Percentiles rank a stretch among this genome's conserved stretches.
Conservation (phyloP, 2,888 invertebrate species). For the Nomada ferruginata region DNA sequence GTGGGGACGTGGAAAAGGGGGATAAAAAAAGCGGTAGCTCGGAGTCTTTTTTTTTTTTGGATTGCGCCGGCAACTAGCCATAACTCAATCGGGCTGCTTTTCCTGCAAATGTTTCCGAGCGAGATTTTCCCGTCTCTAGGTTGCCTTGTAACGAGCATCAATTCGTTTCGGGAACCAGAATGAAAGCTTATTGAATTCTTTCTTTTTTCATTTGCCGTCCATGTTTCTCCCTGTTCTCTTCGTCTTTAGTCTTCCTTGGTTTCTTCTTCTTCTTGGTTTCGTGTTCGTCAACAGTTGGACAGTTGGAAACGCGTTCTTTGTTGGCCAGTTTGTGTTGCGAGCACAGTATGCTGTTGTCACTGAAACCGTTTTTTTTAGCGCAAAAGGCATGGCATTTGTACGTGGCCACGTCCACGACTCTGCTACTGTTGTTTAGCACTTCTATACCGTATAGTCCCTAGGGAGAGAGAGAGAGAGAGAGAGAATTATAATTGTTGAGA, state of each 20-base stretch:
- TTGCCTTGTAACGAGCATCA: conserved; percentile 42
- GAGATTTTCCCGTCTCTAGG: conserved; percentile 45
- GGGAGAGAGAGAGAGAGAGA: background rate
- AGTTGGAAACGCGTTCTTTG: conserved; percentile 4
- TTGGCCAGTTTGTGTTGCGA: background rate
- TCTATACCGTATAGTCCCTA: too few relatives aligned
- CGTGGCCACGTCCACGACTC: background rate
- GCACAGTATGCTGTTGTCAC: background rate
- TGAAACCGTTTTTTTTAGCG: conserved; percentile 7
- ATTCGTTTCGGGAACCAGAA: conserved; percentile 40
- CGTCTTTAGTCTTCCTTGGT: background rate
- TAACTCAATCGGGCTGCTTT: conserved; percentile 51
- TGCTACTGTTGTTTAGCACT: background rate
- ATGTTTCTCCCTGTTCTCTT: background rate
- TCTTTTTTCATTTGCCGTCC: background rate
- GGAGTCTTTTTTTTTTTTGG: background rate
- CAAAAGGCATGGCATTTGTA: background rate
- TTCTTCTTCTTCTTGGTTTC: too few relatives aligned
- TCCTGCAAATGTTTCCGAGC: conserved; percentile 44
- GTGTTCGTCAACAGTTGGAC: background rate
- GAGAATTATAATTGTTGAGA: background rate
- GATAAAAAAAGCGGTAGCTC: background rate
- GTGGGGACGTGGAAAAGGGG: conserved; percentile 12
- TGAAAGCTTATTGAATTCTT: conserved; percentile 45
- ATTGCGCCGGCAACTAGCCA: conserved; percentile 47